Evolutionary conservation across 2,888 invertebrate species (phyloP).

Genomic region (Escarpia spicata): DNA sequence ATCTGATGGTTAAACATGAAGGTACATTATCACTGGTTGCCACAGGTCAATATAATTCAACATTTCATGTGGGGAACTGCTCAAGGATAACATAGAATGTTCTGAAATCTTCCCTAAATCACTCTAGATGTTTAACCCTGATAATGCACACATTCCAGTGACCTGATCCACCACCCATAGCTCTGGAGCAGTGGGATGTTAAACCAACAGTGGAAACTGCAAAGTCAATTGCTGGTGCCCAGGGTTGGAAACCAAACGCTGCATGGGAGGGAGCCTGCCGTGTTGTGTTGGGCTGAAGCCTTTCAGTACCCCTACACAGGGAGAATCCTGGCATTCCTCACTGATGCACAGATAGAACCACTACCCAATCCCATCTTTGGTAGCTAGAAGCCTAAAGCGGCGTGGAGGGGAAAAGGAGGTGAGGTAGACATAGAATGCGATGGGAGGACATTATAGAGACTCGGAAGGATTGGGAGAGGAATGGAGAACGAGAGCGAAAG

Average conservation of each 20-base stretch:
- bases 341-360: too few species aligned
- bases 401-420: too few species aligned
- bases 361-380: too few species aligned
- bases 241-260: not conserved
- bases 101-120: not conserved
- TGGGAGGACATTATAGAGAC: too few species aligned
- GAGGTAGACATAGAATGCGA: too few species aligned
- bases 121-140: not conserved
- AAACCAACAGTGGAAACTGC: not conserved
- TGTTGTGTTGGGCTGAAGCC: not conserved
- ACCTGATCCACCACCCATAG: not conserved
- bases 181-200: not conserved
- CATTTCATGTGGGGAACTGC: not conserved
- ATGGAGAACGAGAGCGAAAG: too few species aligned
- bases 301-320: not conserved
- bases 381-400: too few species aligned
- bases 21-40: not conserved
- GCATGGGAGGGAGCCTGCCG: not conserved
- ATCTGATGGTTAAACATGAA: not conserved
- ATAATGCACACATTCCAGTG: constrained; percentile 7
- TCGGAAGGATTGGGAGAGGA: too few species aligned
- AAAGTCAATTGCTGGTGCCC: too few species aligned
- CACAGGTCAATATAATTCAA: not conserved
- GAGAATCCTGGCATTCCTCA: too few species aligned
- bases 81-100: not conserved